phyloP scores from a whole-genome alignment of 2,113 vertebrate species.

The Triplophysa dalaica region DNA sequence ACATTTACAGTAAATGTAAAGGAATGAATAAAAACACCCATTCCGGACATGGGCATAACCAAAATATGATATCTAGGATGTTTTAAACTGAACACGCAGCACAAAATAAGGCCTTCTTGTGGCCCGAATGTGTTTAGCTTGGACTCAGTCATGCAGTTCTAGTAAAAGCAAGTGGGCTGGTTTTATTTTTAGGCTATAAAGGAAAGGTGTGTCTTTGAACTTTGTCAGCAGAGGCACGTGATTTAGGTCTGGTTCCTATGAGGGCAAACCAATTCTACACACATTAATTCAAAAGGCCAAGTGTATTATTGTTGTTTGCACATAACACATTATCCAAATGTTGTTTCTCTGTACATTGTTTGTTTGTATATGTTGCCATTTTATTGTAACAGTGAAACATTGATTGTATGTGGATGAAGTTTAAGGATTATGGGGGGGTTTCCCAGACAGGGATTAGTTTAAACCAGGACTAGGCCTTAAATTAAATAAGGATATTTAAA shows the following conservation, averaged over 20 bases:
- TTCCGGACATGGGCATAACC: slow-evolving; percentile 32
- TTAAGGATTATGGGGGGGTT: too few relatives aligned
- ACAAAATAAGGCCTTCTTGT: slow-evolving; percentile 51
- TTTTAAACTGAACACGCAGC: slow-evolving; percentile 26
- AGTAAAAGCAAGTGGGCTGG: slow-evolving; percentile 43
- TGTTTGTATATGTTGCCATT: not conserved
- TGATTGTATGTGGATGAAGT: too few relatives aligned
- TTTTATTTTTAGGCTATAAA: slow-evolving; percentile 61
- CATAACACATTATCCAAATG: not conserved
- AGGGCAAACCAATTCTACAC: not conserved
- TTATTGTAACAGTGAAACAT: not conserved
- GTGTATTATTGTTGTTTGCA: not conserved
- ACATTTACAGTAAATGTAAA: slow-evolving; percentile 26
- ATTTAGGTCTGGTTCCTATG: slow-evolving; percentile 19
- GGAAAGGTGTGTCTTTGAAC: slow-evolving; percentile 66
- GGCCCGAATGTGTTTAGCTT: slow-evolving; percentile 49
- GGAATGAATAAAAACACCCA: not conserved
- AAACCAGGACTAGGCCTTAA: too few relatives aligned
- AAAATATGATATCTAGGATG: slow-evolving; percentile 22
- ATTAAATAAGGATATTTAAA: too few relatives aligned
- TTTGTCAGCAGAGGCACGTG: slow-evolving; percentile 56
- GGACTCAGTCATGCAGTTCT: slow-evolving; percentile 42
- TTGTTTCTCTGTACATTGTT: slow-evolving; percentile 49
- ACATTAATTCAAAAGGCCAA: slow-evolving; percentile 40
- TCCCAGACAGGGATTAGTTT: too few relatives aligned